These are phyloP conservation scores for Leptinotarsa defecta DNA, from an alignment of 1,140 invertebrate species.

Conservation along the genomic window DNA sequence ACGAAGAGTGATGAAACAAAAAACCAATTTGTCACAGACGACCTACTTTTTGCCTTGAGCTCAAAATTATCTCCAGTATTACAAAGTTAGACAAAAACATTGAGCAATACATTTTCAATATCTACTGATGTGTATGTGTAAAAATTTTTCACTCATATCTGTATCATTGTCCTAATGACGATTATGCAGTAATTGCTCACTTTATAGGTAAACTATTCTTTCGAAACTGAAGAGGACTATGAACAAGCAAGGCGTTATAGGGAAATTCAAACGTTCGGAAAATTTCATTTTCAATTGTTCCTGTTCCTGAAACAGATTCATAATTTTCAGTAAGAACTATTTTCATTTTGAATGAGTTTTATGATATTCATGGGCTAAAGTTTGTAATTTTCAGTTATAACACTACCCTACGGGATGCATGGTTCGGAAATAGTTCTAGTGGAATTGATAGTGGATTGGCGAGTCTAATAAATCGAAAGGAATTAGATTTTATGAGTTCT, in stretches of 20 bases:
- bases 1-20: too few species aligned
- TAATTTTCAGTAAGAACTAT: constrained; percentile 16
- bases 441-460: constrained; percentile 42
- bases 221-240: neutral
- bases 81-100: too few species aligned
- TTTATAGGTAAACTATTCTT: constrained; percentile 17
- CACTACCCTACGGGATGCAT: constrained; percentile 26
- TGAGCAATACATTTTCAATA: too few species aligned
- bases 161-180: too few species aligned
- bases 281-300: constrained; percentile 22
- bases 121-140: too few species aligned
- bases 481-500: constrained; percentile 32
- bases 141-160: too few species aligned
- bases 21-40: too few species aligned
- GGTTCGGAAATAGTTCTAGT: constrained; percentile 43
- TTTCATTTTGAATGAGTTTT: neutral
- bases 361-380: too few species aligned
- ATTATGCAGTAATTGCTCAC: neutral
- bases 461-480: constrained; percentile 33
- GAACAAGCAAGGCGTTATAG: neutral
- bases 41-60: too few species aligned
- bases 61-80: too few species aligned
- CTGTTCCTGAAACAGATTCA: neutral
- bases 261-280: neutral
- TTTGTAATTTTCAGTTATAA: constrained; percentile 31